Base-by-base conservation (phyloP, 1,140 invertebrate species). In the Drosophila virilis region DNA sequence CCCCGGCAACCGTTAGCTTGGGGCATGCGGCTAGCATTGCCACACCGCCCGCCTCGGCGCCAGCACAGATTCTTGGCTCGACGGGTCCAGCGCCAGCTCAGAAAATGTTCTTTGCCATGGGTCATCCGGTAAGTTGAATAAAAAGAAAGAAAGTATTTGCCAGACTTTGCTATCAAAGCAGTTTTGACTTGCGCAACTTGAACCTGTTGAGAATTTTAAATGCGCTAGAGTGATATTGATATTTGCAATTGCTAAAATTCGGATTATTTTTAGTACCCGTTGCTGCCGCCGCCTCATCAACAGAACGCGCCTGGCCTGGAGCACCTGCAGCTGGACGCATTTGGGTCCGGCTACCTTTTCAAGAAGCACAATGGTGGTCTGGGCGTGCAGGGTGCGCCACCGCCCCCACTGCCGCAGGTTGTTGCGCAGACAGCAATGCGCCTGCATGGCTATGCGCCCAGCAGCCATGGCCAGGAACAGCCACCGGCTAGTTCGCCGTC, bases 61-160 rank as follows among this genome's bases (percentile, higher is more conserved):
- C 84, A 13, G 80, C 91, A 13, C 81, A 86, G 52, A 91, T 85
- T 6, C 73, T 88, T 51, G 55, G 77, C 32, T 28, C 79, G n/a
- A 52, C 59, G 1, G 75, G 78, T n/a, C 54, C 71, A 15, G 60
- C 62, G 15, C 58, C 58, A 7, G 43, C 81, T 2, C 85, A 73
- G 40, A 89, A 86, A 54, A 80, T 92, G 69, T 81, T 84, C 55
- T 91, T 92, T 40, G 57, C 89, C 45, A 79, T 92, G 66, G 72
- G 73, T 50, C 80, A 90, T 79, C 91, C 90, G 62, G 91, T 92
- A 58, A 86, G 80, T 68, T 2, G 4, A 28, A 28, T 28, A 28
- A 28, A 6, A 5, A 5, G 5, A 28, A 22, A 1, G 0, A 8
- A 0, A n/a, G n/a, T n/a, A n/a, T n/a, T n/a, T n/a, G n/a, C n/a